phyloP scores from a whole-genome alignment of 2,797 vertebrate genomes.

The Sebastes melanostomus region DNA sequence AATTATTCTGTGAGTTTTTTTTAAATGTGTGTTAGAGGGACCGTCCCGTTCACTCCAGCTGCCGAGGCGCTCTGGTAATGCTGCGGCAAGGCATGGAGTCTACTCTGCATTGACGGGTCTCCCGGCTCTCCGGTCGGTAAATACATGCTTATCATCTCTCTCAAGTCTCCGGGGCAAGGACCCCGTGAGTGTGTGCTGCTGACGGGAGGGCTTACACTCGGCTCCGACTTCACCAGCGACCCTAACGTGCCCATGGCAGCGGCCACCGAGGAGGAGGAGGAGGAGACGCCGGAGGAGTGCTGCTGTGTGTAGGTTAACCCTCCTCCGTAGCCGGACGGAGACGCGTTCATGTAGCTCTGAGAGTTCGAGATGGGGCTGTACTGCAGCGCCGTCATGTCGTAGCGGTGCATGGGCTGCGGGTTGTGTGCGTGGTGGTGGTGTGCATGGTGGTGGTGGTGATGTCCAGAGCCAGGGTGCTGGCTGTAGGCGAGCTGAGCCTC shows the following conservation, averaged over 20 bases:
- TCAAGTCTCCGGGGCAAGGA: constrained; percentile 96
- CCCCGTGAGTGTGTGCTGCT: constrained; percentile 90
- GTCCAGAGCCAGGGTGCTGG: constrained; percentile 93
- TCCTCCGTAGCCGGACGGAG: constrained; percentile 93
- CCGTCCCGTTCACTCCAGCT: constrained; percentile 93
- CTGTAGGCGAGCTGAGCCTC: constrained; percentile 96
- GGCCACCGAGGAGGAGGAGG: constrained; percentile 76
- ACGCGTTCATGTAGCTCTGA: constrained; percentile 96
- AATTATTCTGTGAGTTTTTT: constrained; percentile 60
- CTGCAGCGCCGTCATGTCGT: constrained; percentile 93
- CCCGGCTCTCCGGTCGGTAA: constrained; percentile 91
- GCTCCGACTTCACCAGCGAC: constrained; percentile 95
- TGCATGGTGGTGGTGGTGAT: constrained; percentile 87
- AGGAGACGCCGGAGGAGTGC: constrained; percentile 86
- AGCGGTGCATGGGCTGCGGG: constrained; percentile 94
- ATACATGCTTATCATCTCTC: constrained; percentile 99
- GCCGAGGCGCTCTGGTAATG: constrained; percentile 94
- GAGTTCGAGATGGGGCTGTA: constrained; percentile 97
- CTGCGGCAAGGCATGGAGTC: constrained; percentile 94
- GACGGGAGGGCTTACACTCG: constrained; percentile 94
- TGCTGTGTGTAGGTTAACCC: constrained; percentile 90
- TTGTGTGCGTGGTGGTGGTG: constrained; percentile 93
- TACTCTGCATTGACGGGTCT: constrained; percentile 90
- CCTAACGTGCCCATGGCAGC: constrained; percentile 89
- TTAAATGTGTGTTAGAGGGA: constrained; percentile 92